Evolutionary conservation across 2,113 vertebrate genomes (phyloP).

Genomic region (Galemys pyrenaicus): DNA sequence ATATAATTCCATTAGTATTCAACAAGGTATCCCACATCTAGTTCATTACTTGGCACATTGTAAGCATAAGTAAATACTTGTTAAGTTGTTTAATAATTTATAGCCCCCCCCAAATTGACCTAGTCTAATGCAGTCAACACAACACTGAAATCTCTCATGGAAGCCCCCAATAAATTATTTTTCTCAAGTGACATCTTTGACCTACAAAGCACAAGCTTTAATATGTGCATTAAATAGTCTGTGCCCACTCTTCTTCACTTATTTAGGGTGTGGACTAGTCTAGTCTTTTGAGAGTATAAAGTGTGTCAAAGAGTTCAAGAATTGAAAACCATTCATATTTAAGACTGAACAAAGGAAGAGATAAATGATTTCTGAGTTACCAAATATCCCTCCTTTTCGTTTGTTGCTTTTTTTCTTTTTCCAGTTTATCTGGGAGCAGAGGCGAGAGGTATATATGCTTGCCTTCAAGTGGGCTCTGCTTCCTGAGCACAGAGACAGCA

Average conservation of each 20-base stretch:
- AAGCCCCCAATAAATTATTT: neutral
- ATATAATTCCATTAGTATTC: neutral
- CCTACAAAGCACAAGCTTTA: neutral
- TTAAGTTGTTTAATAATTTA: neutral
- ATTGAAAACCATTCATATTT: neutral
- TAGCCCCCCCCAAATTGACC: neutral
- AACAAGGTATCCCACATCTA: neutral
- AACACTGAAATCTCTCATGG: neutral
- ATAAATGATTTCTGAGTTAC: constrained; percentile 7
- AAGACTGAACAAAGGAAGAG: neutral
- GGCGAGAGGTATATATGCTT: neutral
- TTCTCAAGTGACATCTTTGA: neutral
- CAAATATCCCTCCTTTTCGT: neutral
- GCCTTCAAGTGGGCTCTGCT: neutral
- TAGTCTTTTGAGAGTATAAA: neutral
- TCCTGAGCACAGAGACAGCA: neutral
- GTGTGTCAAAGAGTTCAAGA: neutral
- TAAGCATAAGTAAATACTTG: neutral
- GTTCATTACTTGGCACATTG: neutral
- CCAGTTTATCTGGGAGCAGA: constrained; percentile 33
- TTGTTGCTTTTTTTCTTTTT: neutral
- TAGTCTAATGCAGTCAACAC: neutral
- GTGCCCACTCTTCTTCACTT: neutral
- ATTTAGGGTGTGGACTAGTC: neutral
- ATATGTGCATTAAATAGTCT: neutral